Evolutionary conservation across 2,113 vertebrate species (phyloP).

Genomic region (Girardinichthys multiradiatus): DNA sequence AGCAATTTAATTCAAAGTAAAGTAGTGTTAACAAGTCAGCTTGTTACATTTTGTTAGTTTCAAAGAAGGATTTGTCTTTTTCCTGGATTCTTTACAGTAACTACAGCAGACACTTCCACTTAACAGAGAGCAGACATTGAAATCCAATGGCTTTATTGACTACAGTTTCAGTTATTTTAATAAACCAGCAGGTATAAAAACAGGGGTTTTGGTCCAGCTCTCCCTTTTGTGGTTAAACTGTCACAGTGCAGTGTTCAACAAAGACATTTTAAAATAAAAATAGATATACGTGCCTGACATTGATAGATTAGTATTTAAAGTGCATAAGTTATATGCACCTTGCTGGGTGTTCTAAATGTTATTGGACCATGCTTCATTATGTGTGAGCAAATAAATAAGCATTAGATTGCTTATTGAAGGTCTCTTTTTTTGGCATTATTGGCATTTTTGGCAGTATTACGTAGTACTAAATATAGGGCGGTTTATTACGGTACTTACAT

Average conservation of each 20-base stretch:
- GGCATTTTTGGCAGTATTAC: too few species aligned
- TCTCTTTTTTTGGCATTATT: too few species aligned
- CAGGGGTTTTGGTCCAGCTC: neutral
- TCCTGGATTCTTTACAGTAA: neutral
- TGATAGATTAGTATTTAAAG: too few species aligned
- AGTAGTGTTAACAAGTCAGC: neutral
- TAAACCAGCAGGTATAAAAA: neutral
- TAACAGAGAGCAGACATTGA: neutral
- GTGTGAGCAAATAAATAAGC: too few species aligned
- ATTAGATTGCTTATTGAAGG: too few species aligned
- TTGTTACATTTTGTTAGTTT: neutral
- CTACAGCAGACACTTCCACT: slow-evolving; percentile 3
- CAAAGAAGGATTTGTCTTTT: neutral
- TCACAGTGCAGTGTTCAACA: neutral
- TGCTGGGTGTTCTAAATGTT: too few species aligned
- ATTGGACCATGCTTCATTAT: too few species aligned
- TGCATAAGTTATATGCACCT: too few species aligned
- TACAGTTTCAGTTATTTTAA: slow-evolving; percentile 2
- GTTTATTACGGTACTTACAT: too few species aligned
- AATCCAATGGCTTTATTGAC: neutral
- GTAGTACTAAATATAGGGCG: too few species aligned
- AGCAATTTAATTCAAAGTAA: slow-evolving; percentile 7
- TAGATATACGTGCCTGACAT: too few species aligned
- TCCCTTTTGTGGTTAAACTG: neutral
- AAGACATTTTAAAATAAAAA: slow-evolving; percentile 16